Conservation (phyloP, 2,888 invertebrate genomes). For the Rhagium mordax region DNA sequence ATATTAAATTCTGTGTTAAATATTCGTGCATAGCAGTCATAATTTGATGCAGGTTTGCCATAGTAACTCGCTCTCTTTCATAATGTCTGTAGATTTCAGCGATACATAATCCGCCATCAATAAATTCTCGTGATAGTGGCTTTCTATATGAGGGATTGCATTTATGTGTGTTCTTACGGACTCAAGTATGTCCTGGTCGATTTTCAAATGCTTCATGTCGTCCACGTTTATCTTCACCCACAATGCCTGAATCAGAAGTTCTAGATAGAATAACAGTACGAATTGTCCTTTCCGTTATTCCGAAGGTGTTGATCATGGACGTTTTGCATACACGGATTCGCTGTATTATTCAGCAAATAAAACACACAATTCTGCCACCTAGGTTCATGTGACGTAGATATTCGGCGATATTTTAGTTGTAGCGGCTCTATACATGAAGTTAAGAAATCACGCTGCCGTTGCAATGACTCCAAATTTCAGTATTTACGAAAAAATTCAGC, state of each 20-base stretch:
- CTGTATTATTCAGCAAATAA: slow-evolving; percentile 30
- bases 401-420: not conserved
- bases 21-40: slow-evolving; percentile 21
- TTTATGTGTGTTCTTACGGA: not conserved
- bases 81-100: slow-evolving; percentile 25
- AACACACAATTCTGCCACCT: slow-evolving; percentile 37
- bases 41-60: slow-evolving; percentile 12
- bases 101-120: slow-evolving; percentile 26
- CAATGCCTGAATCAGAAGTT: slow-evolving; percentile 47
- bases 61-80: not conserved
- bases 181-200: not conserved
- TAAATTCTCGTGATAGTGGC: slow-evolving; percentile 19
- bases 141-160: not conserved
- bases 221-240: slow-evolving; percentile 51
- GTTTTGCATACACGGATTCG: slow-evolving; percentile 47
- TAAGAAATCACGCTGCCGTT: slow-evolving; percentile 39
- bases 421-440: slow-evolving; percentile 35
- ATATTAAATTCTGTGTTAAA: slow-evolving; percentile 36
- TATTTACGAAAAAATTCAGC: slow-evolving; percentile 31
- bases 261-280: slow-evolving; percentile 37
- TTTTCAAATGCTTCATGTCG: slow-evolving; percentile 45
- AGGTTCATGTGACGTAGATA: slow-evolving; percentile 13
- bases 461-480: slow-evolving; percentile 35
- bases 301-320: slow-evolving; percentile 54
- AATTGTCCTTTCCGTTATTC: slow-evolving; percentile 50